These are phyloP conservation scores for Ornithoptera priamus DNA, from an alignment of 2,888 invertebrate genomes.

Conservation along the genomic window DNA sequence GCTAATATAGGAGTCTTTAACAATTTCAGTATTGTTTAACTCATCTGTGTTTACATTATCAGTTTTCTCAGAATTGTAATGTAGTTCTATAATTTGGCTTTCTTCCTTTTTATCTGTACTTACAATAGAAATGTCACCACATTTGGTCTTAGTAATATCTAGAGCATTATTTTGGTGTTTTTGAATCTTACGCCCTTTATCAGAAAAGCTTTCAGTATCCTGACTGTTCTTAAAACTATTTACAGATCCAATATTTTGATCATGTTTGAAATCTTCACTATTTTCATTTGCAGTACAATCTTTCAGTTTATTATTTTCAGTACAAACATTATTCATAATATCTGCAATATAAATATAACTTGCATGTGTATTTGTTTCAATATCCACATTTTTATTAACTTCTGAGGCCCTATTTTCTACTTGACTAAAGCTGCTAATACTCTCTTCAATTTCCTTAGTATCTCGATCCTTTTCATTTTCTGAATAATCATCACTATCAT, in stretches of 20 bases:
- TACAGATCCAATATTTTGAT: conserved; percentile 27
- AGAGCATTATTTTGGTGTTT: conserved; percentile 13
- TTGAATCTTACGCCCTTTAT: conserved; percentile 8
- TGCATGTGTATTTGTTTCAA: background rate
- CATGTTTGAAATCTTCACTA: conserved; percentile 8
- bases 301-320: conserved; percentile 5
- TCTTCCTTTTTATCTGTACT: conserved; percentile 33
- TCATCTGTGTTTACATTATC: conserved; percentile 12
- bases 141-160: background rate
- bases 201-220: conserved; percentile 5
- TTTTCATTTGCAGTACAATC: conserved; percentile 20
- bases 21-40: conserved; percentile 27
- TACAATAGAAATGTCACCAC: conserved; percentile 10
- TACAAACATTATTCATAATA: background rate
- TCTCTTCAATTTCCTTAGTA: background rate
- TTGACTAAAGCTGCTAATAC: background rate
- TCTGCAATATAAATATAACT: background rate
- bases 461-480: conserved; percentile 14
- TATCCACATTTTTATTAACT: background rate
- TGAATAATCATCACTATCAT: conserved; percentile 78
- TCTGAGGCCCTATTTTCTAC: background rate
- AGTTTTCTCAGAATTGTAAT: conserved; percentile 49
- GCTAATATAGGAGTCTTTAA: conserved; percentile 7
- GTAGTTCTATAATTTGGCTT: conserved; percentile 48
- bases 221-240: conserved; percentile 13